Base-by-base conservation (phyloP, 2,113 vertebrate species). In the Alectura lathami region DNA sequence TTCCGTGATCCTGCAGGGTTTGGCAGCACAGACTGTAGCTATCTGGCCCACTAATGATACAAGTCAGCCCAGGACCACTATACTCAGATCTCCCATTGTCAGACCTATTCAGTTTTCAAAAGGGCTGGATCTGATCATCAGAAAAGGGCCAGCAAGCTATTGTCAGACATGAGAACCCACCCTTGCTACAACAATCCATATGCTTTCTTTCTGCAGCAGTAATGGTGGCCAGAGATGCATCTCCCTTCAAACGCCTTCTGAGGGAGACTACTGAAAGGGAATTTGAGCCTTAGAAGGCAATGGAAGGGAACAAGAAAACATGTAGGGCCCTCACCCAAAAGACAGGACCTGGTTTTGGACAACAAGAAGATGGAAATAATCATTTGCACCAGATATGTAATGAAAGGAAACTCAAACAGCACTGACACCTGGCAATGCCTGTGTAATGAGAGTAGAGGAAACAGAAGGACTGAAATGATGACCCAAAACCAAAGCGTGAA, bases 31-130 rank as follows among this genome's bases (percentile, higher is more conserved):
- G 34, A 0, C 24, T 13, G 34, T 7, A 74, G n/a, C 67, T 45
- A 4, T 26, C 4, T 1, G 32, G 9, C 6, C 27, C 32, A 22
- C 30, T 38, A 26, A 45, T 14, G 4, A 20, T 0, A 36, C 11
- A 42, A 3, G 10, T 86, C 36, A 64, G n/a, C 11, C 53, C 63
- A 57, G 42, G 40, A 76, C 11, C 8, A 7, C 57, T 18, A 4
- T 6, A 27, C 24, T 29, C 38, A 22, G 24, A 29, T 29, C 22
- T 66, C 5, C 1, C 18, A 34, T 0, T 20, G 4, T 29, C 36
- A 32, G 50, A 2, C 3, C 11, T 2, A 3, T 20, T 17, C 30
- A 8, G 5, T 20, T 86, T 83, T 73, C 9, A 18, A 60, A 80
- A 77, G 6, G 23, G 17, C 9, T 75, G 59, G 26, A 69, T 66